Base-by-base conservation (phyloP, 2,113 vertebrate species). In the Pampusana beccarii region DNA sequence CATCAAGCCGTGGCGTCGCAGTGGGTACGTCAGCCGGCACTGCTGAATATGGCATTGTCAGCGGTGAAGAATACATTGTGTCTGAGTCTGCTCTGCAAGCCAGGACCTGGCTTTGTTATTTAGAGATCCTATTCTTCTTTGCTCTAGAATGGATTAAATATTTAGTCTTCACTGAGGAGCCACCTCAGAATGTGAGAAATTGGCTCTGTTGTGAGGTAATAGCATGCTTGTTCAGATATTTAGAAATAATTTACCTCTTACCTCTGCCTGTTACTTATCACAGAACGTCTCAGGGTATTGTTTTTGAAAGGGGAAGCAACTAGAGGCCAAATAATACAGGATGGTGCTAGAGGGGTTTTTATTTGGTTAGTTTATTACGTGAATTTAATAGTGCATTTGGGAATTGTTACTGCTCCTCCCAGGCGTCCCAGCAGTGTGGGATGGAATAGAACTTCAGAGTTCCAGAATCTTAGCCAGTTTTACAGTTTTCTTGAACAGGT, bases 351-450 rank as follows among this genome's bases (percentile, higher is more conserved):
- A 61, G 53, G 23, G 8, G 25, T 23, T 48, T 65, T n/a, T 15
- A 62, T 86, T 38, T n/a, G 20, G 48, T 56, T 60, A 28, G 11
- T 85, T 57, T 69, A 40, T 67, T 60, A 61, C 90, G 40, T 69
- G 73, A 69, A 26, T 95, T 65, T 53, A 84, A 56, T 28, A n/a
- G 53, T 16, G 19, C 54, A 1, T 21, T 34, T 65, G 78, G 79
- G 87, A 80, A 26, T 51, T 56, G 58, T 29, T 82, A 3, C 70
- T 79, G 61, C 61, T 95, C 60, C 38, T 80, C 61, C n/a, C 1
- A 0, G 15, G 38, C 0, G 1, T 48, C 65, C 67, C 72, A 34
- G 72, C 4, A 1, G 0, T 6, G n/a, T 80, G 34, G 44, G 19
- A 13, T 8, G 87, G 87, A 54, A 9, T 5, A 36, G 64, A 62